Base-by-base conservation (phyloP, 2,888 invertebrate genomes). In the Anorthoa munda region DNA sequence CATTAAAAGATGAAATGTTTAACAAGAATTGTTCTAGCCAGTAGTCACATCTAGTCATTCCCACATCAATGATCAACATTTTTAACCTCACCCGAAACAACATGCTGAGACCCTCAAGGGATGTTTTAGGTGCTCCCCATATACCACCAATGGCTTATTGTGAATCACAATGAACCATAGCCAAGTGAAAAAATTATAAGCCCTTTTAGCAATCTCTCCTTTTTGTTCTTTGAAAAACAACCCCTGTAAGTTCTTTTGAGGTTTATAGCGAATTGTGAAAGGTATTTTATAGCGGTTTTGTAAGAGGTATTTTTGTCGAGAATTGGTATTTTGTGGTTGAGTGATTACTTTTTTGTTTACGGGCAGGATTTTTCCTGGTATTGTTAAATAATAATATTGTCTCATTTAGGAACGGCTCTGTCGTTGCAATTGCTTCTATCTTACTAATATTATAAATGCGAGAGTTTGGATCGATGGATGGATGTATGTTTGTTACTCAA, bases 151-250 rank as follows among this genome's bases (percentile, higher is more conserved):
- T 75, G 84, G 79, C 81, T 85, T 85, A 77, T 84, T 74, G 75
- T 76, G 79, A 89, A 90, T 88, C 88, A 90, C 87, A 84, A 84
- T 75, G 73, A 79, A 69, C 80, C 81, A 84, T 77, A 66, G 83
- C 72, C 55, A 79, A 82, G 90, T 93, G 84, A 90, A 93, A 91
- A 90, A 92, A 90, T 86, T 90, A 92, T 83, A 87, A 90, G 88
- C 90, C 87, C 87, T 90, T 84, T 86, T 88, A 88, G 85, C 85
- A 88, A 77, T 77, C 45, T 55, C 63, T 76, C 67, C 77, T 63
- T 65, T 75, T 71, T 75, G 66, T 76, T 67, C 58, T 72, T 66
- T 72, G 65, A 72, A 73, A 77, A 76, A 60, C 68, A 74, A 69
- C 78, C 84, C 77, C 69, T 73, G 61, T 66, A 76, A 65, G 66